Conservation (phyloP, 2,888 invertebrate species). For the Neoitamus cyanurus region DNA sequence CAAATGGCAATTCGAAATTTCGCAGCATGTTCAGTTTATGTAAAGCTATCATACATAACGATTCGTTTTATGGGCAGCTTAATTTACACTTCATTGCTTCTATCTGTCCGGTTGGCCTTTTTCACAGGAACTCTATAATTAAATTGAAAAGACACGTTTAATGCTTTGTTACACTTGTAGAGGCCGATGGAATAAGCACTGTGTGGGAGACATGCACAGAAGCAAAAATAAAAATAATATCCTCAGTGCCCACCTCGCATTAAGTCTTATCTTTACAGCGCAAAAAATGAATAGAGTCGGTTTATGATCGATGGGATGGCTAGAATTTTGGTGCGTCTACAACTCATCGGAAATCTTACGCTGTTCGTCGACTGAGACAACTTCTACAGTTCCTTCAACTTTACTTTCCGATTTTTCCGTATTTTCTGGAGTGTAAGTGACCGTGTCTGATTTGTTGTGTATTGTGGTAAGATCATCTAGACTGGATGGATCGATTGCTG, state of each 20-base stretch:
- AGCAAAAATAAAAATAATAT: conserved; percentile 2
- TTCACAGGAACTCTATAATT: conserved; percentile 15
- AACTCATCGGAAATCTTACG: conserved; percentile 23
- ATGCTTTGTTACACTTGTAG: neutral
- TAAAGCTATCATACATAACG: neutral
- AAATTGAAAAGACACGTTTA: neutral
- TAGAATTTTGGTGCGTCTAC: conserved; percentile 5
- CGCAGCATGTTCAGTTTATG: neutral
- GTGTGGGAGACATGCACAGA: neutral
- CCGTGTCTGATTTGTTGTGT: conserved; percentile 62
- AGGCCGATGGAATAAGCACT: neutral
- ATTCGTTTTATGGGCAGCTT: neutral
- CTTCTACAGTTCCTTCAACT: conserved; percentile 61
- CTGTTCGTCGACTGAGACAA: conserved; percentile 58
- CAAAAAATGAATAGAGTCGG: neutral
- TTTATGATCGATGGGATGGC: neutral
- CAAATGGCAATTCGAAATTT: neutral
- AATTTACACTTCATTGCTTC: conserved; percentile 26
- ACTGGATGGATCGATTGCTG: conserved; percentile 57
- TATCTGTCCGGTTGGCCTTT: neutral
- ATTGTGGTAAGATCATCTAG: conserved; percentile 58
- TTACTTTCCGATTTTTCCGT: neutral
- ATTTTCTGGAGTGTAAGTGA: conserved; percentile 61
- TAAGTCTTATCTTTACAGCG: neutral
- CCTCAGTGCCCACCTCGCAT: conserved; percentile 23